A percentile compares a stretch with the other conserved stretches of the same genome.
phyloP scores from a whole-genome alignment of 2,113 vertebrate species.

The Cygnus atratus region DNA sequence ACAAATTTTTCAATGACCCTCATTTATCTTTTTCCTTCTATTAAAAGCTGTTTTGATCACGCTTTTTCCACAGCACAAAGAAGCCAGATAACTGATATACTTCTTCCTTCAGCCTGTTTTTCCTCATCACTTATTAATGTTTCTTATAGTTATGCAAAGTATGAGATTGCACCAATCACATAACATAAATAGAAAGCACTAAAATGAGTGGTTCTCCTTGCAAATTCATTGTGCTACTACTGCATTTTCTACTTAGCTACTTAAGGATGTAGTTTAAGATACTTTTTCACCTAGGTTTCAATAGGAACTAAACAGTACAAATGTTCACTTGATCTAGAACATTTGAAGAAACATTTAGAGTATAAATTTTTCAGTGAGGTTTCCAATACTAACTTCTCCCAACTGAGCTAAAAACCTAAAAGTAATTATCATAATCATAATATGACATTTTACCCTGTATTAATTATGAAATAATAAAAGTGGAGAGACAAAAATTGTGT shows the following conservation, averaged over 20 bases:
- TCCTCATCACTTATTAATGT: neutral
- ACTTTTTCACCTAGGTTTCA: neutral
- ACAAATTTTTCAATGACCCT: neutral
- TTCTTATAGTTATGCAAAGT: neutral
- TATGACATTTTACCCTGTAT: neutral
- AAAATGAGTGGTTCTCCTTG: neutral
- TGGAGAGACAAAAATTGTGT: neutral
- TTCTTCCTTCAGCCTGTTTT: neutral
- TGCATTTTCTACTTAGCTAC: neutral
- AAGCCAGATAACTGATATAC: neutral
- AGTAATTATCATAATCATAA: neutral
- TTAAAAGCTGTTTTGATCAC: conserved; percentile 34
- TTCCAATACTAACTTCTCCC: neutral
- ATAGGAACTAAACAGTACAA: neutral
- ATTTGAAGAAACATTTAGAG: neutral
- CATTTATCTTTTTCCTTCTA: neutral
- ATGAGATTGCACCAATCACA: neutral
- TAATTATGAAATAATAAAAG: neutral
- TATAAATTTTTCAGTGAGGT: neutral
- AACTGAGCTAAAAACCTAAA: neutral
- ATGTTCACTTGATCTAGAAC: neutral
- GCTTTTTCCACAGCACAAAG: neutral
- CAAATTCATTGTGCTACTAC: neutral
- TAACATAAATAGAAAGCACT: neutral
- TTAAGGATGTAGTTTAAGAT: neutral